These are phyloP conservation scores for Panonychus citri DNA, from an alignment of 1,140 invertebrate species.

Conservation along the genomic window DNA sequence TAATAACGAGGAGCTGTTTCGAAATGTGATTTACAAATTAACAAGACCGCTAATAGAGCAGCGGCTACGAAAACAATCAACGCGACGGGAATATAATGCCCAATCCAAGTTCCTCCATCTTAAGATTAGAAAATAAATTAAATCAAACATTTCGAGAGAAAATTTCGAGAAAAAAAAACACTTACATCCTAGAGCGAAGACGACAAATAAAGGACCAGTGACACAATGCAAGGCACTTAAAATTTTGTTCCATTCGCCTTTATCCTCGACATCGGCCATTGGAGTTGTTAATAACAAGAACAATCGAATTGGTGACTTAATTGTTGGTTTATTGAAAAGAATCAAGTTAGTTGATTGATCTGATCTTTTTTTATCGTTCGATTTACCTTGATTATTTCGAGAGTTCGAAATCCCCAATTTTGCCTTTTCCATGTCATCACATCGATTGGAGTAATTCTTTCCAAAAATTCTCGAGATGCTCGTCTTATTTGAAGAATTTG, in stretches of 20 bases:
- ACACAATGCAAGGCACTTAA: conserved; percentile 6
- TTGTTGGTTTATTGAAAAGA: too few species aligned
- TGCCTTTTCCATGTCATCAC: conserved; percentile 2
- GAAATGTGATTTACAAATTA: conserved; percentile 3
- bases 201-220: conserved; percentile 5
- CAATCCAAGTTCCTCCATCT: not conserved
- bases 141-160: too few species aligned
- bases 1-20: conserved; percentile 7
- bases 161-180: not conserved
- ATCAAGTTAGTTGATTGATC: too few species aligned
- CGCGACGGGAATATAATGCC: not conserved
- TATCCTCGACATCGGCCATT: conserved; percentile 8
- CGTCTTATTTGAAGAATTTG: conserved; percentile 2
- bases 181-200: conserved; percentile 5
- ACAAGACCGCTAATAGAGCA: not conserved
- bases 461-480: conserved; percentile 6
- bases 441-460: conserved; percentile 6
- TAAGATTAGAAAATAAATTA: not conserved
- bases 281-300: conserved; percentile 7
- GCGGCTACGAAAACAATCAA: conserved; percentile 1
- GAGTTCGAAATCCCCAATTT: conserved; percentile 2
- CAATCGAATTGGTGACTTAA: conserved; percentile 4
- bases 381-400: conserved; percentile 6
- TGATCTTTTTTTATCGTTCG: not conserved
- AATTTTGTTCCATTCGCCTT: conserved; percentile 8